These are phyloP conservation scores for Heterodera schachtii DNA, from an alignment of 1,140 invertebrate genomes.

Conservation along the genomic window DNA sequence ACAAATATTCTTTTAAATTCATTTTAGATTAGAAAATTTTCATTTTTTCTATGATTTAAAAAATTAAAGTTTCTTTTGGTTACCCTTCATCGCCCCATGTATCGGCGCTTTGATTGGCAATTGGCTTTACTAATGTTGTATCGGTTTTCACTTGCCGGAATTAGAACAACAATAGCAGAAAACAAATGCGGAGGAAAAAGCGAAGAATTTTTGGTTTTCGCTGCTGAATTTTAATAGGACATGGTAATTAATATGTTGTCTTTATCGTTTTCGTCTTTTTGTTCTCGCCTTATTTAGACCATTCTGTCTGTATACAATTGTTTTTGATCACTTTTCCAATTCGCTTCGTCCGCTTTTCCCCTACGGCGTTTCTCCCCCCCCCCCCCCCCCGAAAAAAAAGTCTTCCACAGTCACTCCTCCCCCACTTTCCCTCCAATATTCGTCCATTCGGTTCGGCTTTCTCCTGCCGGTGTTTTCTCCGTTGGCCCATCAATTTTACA, in stretches of 20 bases:
- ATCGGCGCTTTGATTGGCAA: constrained; percentile 58
- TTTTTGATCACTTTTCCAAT: not conserved
- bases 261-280: too few species aligned
- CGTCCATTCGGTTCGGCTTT: not conserved
- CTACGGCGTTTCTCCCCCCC: too few species aligned
- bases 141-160: constrained; percentile 53
- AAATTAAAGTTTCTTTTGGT: constrained; percentile 60
- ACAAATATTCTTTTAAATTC: too few species aligned
- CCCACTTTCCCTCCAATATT: not conserved
- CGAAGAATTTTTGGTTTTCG: not conserved
- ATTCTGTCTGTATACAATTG: too few species aligned
- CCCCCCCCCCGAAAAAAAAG: not conserved
- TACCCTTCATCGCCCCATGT: constrained; percentile 61
- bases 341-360: not conserved
- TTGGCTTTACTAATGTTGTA: constrained; percentile 54
- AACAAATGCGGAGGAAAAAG: not conserved
- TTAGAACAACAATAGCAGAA: not conserved
- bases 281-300: too few species aligned
- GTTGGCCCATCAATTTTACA: not conserved
- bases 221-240: too few species aligned
- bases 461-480: not conserved
- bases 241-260: too few species aligned
- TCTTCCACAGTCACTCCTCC: not conserved
- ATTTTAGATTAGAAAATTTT: too few species aligned
- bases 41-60: too few species aligned